phyloP scores from a whole-genome alignment of 2,797 vertebrate species.

The Gorsachius magnificus region DNA sequence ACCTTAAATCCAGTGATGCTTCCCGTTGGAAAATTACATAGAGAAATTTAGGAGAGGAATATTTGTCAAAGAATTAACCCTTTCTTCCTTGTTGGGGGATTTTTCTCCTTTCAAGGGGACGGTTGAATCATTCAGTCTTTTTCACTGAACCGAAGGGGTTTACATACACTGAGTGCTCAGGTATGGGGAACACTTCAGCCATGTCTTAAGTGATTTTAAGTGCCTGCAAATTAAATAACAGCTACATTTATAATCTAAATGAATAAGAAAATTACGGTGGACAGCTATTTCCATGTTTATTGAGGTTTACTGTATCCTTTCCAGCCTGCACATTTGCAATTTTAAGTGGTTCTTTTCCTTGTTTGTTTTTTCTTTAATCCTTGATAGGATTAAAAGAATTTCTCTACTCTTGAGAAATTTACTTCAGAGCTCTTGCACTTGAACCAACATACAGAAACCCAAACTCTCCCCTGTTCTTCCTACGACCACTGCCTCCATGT shows the following conservation, averaged over 20 bases:
- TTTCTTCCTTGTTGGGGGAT: not conserved
- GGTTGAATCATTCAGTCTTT: not conserved
- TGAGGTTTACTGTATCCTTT: not conserved
- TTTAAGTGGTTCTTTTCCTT: not conserved
- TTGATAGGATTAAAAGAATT: not conserved
- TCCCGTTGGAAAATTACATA: not conserved
- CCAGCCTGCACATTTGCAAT: not conserved
- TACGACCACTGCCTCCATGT: not conserved
- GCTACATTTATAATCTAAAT: not conserved
- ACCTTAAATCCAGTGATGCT: not conserved
- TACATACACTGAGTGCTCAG: not conserved
- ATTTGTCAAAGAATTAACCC: not conserved
- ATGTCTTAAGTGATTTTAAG: not conserved
- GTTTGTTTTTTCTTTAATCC: not conserved
- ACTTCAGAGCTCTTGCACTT: not conserved
- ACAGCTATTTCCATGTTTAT: not conserved
- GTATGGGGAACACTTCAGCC: rapidly evolving
- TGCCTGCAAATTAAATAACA: not conserved
- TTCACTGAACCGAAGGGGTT: not conserved
- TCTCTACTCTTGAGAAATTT: not conserved
- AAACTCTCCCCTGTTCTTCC: not conserved
- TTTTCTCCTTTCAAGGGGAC: not conserved
- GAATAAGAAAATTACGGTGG: not conserved
- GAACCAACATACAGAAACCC: not conserved
- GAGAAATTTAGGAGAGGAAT: not conserved